Evolutionary conservation across 2,888 invertebrate species (phyloP).

Genomic region (Cheilosia variabilis): DNA sequence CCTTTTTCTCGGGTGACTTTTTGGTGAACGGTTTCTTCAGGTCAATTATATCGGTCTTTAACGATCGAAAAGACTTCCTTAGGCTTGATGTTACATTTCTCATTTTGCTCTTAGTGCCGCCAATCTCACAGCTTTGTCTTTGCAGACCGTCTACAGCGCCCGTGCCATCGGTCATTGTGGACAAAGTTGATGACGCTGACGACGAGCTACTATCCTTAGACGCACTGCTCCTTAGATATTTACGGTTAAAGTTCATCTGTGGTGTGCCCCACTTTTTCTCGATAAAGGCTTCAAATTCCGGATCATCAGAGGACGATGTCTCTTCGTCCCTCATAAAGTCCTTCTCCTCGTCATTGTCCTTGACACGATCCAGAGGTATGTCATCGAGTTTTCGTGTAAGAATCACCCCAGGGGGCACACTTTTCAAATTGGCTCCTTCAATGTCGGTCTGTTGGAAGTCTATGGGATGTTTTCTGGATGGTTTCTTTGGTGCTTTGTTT

Average conservation of each 20-base stretch:
- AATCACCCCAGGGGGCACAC: slow-evolving; percentile 80
- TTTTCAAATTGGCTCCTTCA: slow-evolving; percentile 80
- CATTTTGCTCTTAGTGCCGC: slow-evolving; percentile 79
- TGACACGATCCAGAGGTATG: slow-evolving; percentile 39
- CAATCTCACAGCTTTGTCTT: slow-evolving; percentile 24
- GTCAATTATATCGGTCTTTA: slow-evolving; percentile 80
- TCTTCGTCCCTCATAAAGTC: slow-evolving; percentile 28
- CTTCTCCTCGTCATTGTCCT: slow-evolving; percentile 27
- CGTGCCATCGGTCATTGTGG: slow-evolving; percentile 74
- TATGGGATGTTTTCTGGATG: slow-evolving; percentile 75
- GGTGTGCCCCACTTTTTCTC: slow-evolving; percentile 82
- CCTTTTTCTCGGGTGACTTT: slow-evolving; percentile 76
- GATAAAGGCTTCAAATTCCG: slow-evolving; percentile 78
- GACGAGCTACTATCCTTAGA: slow-evolving; percentile 77
- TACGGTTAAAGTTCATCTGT: slow-evolving; percentile 82
- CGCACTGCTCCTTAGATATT: slow-evolving; percentile 78
- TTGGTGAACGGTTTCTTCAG: slow-evolving; percentile 80
- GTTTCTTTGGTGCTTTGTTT: slow-evolving; percentile 70
- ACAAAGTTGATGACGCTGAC: slow-evolving; percentile 47
- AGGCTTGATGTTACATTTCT: slow-evolving; percentile 80
- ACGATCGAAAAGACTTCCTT: slow-evolving; percentile 81
- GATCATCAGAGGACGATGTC: slow-evolving; percentile 48
- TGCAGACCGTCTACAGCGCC: slow-evolving; percentile 7
- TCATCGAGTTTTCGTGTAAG: slow-evolving; percentile 80
- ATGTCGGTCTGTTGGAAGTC: slow-evolving; percentile 79